Conservation (phyloP, 2,888 invertebrate species). For the Dusona sp. region DNA sequence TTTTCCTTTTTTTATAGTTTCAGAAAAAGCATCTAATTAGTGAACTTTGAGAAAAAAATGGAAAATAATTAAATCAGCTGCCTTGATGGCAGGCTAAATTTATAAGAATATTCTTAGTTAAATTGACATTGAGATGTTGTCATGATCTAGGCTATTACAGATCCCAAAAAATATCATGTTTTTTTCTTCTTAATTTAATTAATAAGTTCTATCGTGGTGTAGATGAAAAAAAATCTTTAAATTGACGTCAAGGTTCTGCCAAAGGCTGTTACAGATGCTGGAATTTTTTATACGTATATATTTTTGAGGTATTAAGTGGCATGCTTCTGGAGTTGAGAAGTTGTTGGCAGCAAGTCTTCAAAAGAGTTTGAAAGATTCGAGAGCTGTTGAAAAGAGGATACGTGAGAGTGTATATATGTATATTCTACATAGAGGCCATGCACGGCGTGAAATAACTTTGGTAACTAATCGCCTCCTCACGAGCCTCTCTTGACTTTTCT, state of each 20-base stretch:
- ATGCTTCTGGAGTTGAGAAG: constrained; percentile 56
- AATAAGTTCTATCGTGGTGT: not conserved
- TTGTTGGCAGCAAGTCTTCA: constrained; percentile 31
- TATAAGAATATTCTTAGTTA: not conserved
- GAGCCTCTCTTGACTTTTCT: constrained; percentile 56
- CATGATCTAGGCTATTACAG: not conserved
- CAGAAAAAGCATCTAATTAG: not conserved
- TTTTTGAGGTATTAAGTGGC: constrained; percentile 32
- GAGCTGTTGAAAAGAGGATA: constrained; percentile 53
- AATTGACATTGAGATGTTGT: not conserved
- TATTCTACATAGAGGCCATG: constrained; percentile 65
- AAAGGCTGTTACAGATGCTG: constrained; percentile 22
- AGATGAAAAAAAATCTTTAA: not conserved
- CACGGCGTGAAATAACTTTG: constrained; percentile 75
- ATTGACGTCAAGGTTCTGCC: not conserved
- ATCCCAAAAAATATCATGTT: not conserved
- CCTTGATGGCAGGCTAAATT: not conserved
- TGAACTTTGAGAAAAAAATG: not conserved
- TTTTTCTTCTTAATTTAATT: not conserved
- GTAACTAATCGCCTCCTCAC: constrained; percentile 75
- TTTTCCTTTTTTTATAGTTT: not conserved
- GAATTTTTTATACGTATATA: not conserved
- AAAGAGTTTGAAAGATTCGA: constrained; percentile 32
- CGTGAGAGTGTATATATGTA: constrained; percentile 19
- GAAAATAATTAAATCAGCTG: not conserved